Evolutionary conservation across 2,113 vertebrate species (phyloP).

Genomic region (Chaetorhynchus papuensis): DNA sequence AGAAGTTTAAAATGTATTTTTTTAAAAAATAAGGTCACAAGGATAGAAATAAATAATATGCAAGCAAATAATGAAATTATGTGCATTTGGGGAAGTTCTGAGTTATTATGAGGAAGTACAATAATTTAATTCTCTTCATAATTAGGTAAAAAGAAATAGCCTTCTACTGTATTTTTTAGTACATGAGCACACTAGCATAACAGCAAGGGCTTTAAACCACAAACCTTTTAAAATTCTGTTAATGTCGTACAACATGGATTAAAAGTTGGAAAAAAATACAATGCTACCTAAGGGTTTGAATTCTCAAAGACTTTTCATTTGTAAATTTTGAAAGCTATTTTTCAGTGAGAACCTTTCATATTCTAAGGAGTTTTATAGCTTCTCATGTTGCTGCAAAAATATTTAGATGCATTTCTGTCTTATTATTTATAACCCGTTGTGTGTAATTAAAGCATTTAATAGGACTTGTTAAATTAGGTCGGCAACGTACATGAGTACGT

Average conservation of each 20-base stretch:
- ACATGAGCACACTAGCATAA: background rate
- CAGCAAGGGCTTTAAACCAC: background rate
- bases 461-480: slow-evolving; percentile 41
- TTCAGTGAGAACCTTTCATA: background rate
- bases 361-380: background rate
- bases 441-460: slow-evolving; percentile 53
- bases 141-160: slow-evolving; percentile 19
- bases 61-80: slow-evolving; percentile 33
- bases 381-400: background rate
- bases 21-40: slow-evolving; percentile 4
- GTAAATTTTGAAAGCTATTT: slow-evolving; percentile 27
- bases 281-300: slow-evolving; percentile 7
- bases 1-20: slow-evolving; percentile 5
- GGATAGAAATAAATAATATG: slow-evolving; percentile 2
- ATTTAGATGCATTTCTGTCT: slow-evolving; percentile 16
- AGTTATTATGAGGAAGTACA: background rate
- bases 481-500: background rate
- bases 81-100: background rate
- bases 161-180: slow-evolving; percentile 6
- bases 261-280: slow-evolving; percentile 13
- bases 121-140: slow-evolving; percentile 28
- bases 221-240: slow-evolving; percentile 30
- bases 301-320: slow-evolving; percentile 21
- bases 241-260: slow-evolving; percentile 17
- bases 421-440: slow-evolving; percentile 51